These are phyloP conservation scores for Crotalus helleri DNA, from an alignment of 2,113 vertebrate genomes.

Conservation along the genomic window DNA sequence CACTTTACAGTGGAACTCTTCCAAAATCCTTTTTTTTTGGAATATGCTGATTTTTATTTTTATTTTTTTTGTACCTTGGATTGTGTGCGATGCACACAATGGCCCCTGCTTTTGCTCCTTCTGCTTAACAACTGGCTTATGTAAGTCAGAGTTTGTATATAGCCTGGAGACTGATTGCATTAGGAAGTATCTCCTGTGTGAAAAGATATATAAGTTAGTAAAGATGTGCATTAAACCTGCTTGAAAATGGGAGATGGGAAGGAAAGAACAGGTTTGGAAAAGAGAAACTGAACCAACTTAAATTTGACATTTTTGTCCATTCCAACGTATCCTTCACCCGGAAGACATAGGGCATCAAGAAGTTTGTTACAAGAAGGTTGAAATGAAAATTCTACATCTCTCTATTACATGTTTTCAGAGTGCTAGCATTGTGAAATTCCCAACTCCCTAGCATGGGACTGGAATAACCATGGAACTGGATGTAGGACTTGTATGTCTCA, in stretches of 20 bases:
- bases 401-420: not conserved
- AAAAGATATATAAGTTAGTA: no score
- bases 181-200: no score
- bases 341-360: no score
- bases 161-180: no score
- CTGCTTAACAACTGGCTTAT: not conserved
- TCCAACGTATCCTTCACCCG: no score
- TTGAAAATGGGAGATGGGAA: no score
- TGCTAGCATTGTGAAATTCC: not conserved
- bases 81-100: not conserved
- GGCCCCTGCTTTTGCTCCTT: not conserved
- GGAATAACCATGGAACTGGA: not conserved
- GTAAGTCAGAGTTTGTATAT: not conserved
- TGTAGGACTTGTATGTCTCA: conserved; percentile 1
- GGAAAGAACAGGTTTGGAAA: no score
- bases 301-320: no score
- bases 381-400: not conserved
- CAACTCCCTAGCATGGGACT: not conserved
- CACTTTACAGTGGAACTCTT: not conserved
- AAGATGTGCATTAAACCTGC: no score
- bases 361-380: no score
- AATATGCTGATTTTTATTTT: not conserved
- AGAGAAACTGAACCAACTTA: no score
- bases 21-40: not conserved
- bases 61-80: not conserved